Evolutionary conservation across 2,888 invertebrate genomes (phyloP).

Genomic region (Seira ritae): DNA sequence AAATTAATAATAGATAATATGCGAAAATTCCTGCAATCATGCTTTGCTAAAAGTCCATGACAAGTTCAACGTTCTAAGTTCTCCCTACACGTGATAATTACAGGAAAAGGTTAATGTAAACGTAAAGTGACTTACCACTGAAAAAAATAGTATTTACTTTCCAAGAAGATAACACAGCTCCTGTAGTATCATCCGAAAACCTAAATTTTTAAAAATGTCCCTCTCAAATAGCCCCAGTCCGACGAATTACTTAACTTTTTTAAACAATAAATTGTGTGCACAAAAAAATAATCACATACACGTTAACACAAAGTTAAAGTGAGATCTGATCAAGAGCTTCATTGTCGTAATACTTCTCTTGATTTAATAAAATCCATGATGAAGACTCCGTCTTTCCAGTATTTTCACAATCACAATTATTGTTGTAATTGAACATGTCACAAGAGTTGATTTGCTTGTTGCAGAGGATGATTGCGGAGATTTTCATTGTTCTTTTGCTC

Average conservation of each 20-base stretch:
- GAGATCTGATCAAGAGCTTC: neutral
- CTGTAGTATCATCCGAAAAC: neutral
- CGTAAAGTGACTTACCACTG: neutral
- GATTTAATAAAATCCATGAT: constrained; percentile 28
- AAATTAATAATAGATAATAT: too few relatives aligned
- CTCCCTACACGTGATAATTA: neutral
- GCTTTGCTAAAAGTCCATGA: too few relatives aligned
- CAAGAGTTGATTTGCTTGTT: neutral
- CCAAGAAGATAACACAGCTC: neutral
- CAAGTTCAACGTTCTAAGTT: constrained; percentile 1
- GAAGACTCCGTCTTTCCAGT: constrained; percentile 11
- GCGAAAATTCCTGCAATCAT: too few relatives aligned
- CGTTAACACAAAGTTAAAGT: neutral
- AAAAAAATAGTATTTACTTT: neutral
- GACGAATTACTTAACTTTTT: neutral
- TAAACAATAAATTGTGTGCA: neutral
- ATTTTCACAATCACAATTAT: constrained; percentile 46
- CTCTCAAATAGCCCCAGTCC: neutral
- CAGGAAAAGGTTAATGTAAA: neutral
- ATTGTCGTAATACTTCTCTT: too few relatives aligned
- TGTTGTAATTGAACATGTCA: constrained; percentile 31
- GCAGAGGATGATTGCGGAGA: neutral
- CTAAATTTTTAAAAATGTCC: neutral
- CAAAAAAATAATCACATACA: neutral
- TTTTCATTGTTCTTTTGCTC: constrained; percentile 47